Evolutionary conservation across 2,888 invertebrate species (phyloP).

Genomic region (Tortricodes alternella): DNA sequence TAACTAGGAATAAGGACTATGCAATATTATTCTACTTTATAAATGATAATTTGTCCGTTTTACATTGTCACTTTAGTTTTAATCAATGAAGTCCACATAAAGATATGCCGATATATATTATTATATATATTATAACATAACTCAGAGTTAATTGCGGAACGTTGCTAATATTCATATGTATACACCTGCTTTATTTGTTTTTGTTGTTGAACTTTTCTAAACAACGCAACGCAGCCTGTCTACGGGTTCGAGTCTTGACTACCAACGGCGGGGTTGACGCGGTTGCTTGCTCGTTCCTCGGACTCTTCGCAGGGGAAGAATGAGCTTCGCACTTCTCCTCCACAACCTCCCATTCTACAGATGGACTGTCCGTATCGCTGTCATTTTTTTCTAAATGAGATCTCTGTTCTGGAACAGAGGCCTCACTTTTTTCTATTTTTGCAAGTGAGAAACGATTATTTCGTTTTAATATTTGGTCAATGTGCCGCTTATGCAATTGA

Average conservation of each 20-base stretch:
- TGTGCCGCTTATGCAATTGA: slow-evolving; percentile 10
- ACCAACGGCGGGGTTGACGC: background rate
- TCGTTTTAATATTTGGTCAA: slow-evolving; percentile 19
- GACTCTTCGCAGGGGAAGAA: background rate
- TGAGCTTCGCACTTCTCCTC: background rate
- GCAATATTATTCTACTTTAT: no score
- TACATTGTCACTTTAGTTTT: no score
- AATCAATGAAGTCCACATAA: no score
- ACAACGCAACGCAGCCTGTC: background rate
- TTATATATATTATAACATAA: background rate
- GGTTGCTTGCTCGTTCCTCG: background rate
- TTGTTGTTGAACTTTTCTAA: background rate
- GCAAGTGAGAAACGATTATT: background rate
- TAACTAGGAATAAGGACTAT: no score
- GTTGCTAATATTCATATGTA: background rate
- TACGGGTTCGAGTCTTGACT: background rate
- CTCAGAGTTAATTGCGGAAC: background rate
- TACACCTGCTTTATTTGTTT: background rate
- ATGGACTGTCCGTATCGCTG: background rate
- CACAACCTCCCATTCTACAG: background rate
- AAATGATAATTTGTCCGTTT: no score
- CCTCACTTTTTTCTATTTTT: background rate
- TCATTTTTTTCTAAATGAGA: background rate
- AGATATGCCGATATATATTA: no score
- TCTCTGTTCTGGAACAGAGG: background rate